Evolutionary conservation across 23 tunicate species (phyloP), one percentile per base, ranked within the genome.

Genomic region (Trididemnum clinides): DNA sequence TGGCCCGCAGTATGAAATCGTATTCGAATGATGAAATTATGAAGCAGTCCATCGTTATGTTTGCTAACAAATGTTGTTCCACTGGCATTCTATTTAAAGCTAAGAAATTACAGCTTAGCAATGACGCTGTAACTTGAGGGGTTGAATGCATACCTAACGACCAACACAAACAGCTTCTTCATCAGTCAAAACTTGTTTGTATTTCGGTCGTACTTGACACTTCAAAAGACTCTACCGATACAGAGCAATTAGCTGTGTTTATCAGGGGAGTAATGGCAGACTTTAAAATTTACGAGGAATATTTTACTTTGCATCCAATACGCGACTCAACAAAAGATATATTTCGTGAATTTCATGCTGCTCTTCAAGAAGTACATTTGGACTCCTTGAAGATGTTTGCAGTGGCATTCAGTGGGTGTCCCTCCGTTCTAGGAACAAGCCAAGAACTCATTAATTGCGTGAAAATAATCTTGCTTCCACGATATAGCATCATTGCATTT

Each of bases 401-500:
- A 86, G 90, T 86, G 78, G 85, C 90, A 75, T 80, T 78, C 4
- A 64, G 80, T 86, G 78, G 90, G 28, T 86, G 85, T 33, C 78
- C 90, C 64, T 80, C 85, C 85, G 64, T 80, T 85, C 77, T 86
- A 63, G 85, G 85, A 36, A 64, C 78, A 78, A 86, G 78, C 63
- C 90, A 86, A 79, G 85, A 85, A 21, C 85, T 80, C 78, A 80
- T 86, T 37, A 86, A 86, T 51, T 85, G 90, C 15, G 85, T 80
- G 25, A 70, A 70, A 23, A 84, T 76, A 12, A 51, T 84, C 88
- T 74, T 84, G 88, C 83, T 84, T 36, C 78, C 31, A 78, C 80
- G 90, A 86, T 66, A 62, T 78, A 78, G 85, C 90, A 86, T 86
- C 90, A 64, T 64, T 80, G 85, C 39, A 80, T 86, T 86, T 80